Conservation (phyloP, 1,140 invertebrate species). For the Neomicropteryx cornuta region DNA sequence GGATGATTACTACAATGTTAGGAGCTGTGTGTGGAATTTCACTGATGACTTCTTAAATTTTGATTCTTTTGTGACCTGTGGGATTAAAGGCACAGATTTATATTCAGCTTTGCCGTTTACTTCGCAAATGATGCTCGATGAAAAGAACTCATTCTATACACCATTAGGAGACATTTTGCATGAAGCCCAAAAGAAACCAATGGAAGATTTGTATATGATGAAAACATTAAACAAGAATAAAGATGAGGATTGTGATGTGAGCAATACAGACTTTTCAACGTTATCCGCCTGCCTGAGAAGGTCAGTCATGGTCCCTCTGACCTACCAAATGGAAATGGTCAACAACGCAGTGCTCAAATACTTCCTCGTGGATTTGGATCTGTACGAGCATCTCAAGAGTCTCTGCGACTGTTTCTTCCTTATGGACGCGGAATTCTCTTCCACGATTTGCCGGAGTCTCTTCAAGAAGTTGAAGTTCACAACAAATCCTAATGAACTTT, state of each 20-base stretch:
- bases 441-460: constrained; percentile 51
- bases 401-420: constrained; percentile 64
- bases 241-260: constrained; percentile 20
- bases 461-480: constrained; percentile 51
- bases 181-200: constrained; percentile 29
- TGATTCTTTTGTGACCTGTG: constrained; percentile 34
- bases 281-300: constrained; percentile 51
- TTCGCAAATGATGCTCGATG: constrained; percentile 22
- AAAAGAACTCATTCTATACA: constrained; percentile 23
- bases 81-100: constrained; percentile 22
- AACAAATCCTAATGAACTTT: constrained; percentile 48
- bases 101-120: constrained; percentile 25
- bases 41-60: constrained; percentile 29
- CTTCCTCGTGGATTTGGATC: constrained; percentile 51
- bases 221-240: no score
- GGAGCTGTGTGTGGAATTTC: constrained; percentile 31
- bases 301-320: constrained; percentile 54
- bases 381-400: constrained; percentile 57
- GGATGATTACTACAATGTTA: no score
- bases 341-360: constrained; percentile 61
- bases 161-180: constrained; percentile 29
- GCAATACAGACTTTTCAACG: constrained; percentile 38
- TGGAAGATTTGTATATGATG: no score
- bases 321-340: constrained; percentile 53
- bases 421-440: constrained; percentile 64